Base-by-base conservation (phyloP, 1,140 invertebrate species). In the Mamestra configurata region DNA sequence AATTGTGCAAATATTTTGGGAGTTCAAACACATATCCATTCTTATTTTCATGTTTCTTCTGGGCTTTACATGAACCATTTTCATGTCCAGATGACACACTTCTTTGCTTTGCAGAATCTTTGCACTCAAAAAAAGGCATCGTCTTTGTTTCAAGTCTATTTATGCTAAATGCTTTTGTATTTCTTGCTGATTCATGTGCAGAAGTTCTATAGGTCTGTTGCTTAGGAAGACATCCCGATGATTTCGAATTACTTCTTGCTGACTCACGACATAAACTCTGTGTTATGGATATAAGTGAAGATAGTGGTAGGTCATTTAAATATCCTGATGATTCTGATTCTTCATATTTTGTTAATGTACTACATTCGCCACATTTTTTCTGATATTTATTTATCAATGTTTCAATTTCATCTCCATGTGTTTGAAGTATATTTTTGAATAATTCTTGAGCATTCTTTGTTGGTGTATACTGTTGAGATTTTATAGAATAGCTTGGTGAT, bases 381-480 rank as follows among this genome's bases (percentile, higher is more conserved):
- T 31, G 13, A 59, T 15, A 31, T 27, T 15, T 59, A 64, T 37
- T n/a, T 1, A 2, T 64, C 37, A 37, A 13, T 8, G 35, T 5
- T 37, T 64, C 35, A 66, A 11, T 22, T 40, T 15, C 35, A 66
- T 43, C 37, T 43, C 0, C 37, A 20, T 66, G 61, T 13, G 20
- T 66, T 22, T 22, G 20, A 40, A 68, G 20, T 43, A 46, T 24
- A 46, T 68, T 40, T 68, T 46, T 24, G 11, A 22, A 43, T 24
- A 68, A 24, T 24, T 79, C 68, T 66, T 79, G 61, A 15, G 64
- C 64, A 20, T 13, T 46, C 20, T 46, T 68, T 1, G 18, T 46
- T 24, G 64, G 64, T 7, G 43, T 46, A 46, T 68, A 68, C 27
- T 46, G 40, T 24, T n/a, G 1, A 4, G 18, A n/a, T 10, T 37